Conservation (phyloP, 2,797 vertebrate genomes). For the Leuciscus waleckii region DNA sequence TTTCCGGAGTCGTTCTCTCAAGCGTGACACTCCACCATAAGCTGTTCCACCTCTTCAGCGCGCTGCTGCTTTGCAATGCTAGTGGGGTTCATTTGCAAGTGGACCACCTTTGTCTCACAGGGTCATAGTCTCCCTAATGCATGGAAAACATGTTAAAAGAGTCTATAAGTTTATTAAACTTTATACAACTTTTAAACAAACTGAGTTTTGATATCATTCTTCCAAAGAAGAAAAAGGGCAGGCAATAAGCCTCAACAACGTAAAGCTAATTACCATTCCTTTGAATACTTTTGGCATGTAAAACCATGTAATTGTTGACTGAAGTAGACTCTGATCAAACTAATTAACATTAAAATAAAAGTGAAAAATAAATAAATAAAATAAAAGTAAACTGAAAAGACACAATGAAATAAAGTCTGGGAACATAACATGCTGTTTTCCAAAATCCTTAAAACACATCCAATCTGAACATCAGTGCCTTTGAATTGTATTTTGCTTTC, state of each 20-base stretch:
- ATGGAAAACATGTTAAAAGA: not conserved
- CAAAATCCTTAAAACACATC: not conserved
- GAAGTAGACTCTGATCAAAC: not conserved
- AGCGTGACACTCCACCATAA: constrained; percentile 86
- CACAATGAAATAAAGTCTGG: not conserved
- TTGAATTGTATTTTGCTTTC: not conserved
- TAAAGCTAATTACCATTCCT: not conserved
- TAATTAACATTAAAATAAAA: not conserved
- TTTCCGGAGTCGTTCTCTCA: constrained; percentile 81
- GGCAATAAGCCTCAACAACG: not conserved
- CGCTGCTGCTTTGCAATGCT: constrained; percentile 85
- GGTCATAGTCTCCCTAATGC: constrained; percentile 89
- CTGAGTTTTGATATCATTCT: too few relatives aligned
- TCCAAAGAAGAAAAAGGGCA: not conserved
- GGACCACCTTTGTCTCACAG: constrained; percentile 87
- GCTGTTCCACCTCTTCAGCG: constrained; percentile 81
- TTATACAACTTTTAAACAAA: too few relatives aligned
- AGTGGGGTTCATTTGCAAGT: constrained; percentile 89
- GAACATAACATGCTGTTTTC: not conserved
- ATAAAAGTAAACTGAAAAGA: not conserved
- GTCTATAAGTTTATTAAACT: not conserved
- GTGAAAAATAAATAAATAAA: not conserved
- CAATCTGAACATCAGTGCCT: not conserved
- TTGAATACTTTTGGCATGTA: not conserved
- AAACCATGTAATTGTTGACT: not conserved